phyloP scores from a whole-genome alignment of 2,113 vertebrate genomes.

The Chunga burmeisteri region DNA sequence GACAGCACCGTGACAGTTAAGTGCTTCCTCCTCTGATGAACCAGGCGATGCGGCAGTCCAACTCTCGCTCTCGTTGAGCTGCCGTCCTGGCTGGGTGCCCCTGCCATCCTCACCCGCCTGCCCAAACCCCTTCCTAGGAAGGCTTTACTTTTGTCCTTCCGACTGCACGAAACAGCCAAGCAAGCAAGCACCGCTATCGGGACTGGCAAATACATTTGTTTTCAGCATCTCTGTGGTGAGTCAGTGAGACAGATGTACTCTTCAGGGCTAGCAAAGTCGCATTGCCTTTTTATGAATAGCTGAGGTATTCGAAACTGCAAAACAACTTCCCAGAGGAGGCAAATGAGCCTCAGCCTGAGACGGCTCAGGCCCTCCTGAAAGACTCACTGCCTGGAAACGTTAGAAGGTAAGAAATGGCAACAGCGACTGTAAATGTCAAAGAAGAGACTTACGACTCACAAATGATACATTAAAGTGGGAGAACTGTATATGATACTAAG shows the following conservation, averaged over 20 bases:
- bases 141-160: neutral
- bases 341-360: neutral
- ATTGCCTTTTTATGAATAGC: conserved; percentile 14
- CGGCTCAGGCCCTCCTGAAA: neutral
- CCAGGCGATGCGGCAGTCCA: neutral
- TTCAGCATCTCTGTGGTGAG: conserved; percentile 1
- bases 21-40: neutral
- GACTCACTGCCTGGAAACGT: neutral
- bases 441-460: neutral
- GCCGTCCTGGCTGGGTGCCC: neutral
- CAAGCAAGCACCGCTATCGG: neutral
- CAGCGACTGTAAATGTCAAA: conserved; percentile 1
- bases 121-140: neutral
- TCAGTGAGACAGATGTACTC: conserved; percentile 30
- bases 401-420: conserved; percentile 33
- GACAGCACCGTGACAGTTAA: neutral
- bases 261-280: neutral
- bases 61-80: neutral
- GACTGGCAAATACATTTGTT: conserved; percentile 1
- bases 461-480: neutral
- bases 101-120: neutral
- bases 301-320: conserved; percentile 8
- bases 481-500: neutral
- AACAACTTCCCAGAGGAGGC: conserved; percentile 25
- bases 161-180: neutral